Percentiles rank a stretch among this genome's conserved stretches.
These are phyloP conservation scores for Zoanthus gigantus DNA, from an alignment of 92 coral and sea anemone species.

Conservation along the genomic window DNA sequence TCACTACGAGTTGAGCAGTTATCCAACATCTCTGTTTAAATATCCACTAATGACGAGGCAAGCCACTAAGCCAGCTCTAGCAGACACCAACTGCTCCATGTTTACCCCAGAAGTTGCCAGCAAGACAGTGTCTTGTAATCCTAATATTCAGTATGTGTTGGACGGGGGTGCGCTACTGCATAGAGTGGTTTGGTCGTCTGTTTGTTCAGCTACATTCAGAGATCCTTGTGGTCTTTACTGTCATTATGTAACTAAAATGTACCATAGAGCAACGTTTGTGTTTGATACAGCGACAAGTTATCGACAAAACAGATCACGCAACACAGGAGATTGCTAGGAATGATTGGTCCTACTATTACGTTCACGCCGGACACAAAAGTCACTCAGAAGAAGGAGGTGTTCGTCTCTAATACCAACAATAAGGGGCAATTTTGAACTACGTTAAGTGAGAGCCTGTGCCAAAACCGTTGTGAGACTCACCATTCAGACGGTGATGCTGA, in stretches of 20 bases:
- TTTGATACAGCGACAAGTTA: not conserved
- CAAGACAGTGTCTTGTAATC: too few relatives aligned
- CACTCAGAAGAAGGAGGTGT: constrained; percentile 38
- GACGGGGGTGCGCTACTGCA: too few relatives aligned
- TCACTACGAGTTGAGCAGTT: too few relatives aligned
- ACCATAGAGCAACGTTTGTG: not conserved
- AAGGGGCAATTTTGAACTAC: not conserved
- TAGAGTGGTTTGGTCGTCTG: not conserved
- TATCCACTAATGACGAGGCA: constrained; percentile 42
- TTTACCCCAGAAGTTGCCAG: not conserved
- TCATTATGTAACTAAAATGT: too few relatives aligned
- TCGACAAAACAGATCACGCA: not conserved
- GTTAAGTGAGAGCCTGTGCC: not conserved
- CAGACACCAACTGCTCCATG: constrained; percentile 39
- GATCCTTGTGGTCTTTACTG: too few relatives aligned
- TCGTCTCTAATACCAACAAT: constrained; percentile 32
- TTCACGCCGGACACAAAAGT: constrained; percentile 47
- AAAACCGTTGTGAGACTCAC: not conserved
- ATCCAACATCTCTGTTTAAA: constrained; percentile 26
- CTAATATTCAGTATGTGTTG: too few relatives aligned
- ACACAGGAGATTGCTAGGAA: not conserved
- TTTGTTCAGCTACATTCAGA: constrained; percentile 26
- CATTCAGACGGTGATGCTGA: constrained; percentile 1
- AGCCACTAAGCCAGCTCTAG: constrained; percentile 55
- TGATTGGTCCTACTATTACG: not conserved